Conservation (phyloP, 2,797 vertebrate species). For the Aplochiton taeniatus region DNA sequence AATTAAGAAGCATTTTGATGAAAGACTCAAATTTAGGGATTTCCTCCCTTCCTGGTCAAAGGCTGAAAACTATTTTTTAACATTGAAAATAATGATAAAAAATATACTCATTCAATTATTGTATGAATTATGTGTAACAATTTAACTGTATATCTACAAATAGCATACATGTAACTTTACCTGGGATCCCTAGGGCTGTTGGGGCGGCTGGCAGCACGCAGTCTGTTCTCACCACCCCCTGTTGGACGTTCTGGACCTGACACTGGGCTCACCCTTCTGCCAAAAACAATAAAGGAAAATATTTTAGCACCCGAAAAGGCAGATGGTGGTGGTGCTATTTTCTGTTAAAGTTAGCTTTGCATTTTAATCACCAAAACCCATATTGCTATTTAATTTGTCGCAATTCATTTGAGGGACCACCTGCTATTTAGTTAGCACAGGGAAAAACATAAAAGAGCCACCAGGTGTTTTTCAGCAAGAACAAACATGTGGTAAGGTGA, state of each 20-base stretch:
- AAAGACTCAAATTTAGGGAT: conserved; percentile 39
- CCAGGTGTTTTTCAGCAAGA: too few species aligned
- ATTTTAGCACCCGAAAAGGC: background rate
- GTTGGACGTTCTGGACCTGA: conserved; percentile 70
- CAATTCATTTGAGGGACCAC: too few species aligned
- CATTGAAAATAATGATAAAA: conserved; percentile 5
- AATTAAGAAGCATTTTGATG: conserved; percentile 14
- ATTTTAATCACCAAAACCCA: too few species aligned
- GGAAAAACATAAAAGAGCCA: too few species aligned
- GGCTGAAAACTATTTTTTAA: conserved; percentile 21
- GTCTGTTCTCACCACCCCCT: conserved; percentile 65
- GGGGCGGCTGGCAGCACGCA: conserved; percentile 73
- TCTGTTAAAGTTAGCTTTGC: too few species aligned
- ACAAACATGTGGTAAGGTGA: too few species aligned
- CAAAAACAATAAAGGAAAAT: conserved; percentile 2
- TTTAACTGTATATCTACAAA: background rate
- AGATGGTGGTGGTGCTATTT: too few species aligned
- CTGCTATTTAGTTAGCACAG: too few species aligned
- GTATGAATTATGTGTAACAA: conserved; percentile 3
- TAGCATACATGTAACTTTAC: conserved; percentile 54
- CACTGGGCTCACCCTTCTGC: conserved; percentile 69
- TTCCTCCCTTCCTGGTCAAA: conserved; percentile 43
- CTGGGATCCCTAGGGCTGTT: conserved; percentile 79
- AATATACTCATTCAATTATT: background rate
- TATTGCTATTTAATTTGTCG: too few species aligned